Evolutionary conservation across 2,113 vertebrate genomes (phyloP).

Genomic region (Thalassarche chlororhynchos): DNA sequence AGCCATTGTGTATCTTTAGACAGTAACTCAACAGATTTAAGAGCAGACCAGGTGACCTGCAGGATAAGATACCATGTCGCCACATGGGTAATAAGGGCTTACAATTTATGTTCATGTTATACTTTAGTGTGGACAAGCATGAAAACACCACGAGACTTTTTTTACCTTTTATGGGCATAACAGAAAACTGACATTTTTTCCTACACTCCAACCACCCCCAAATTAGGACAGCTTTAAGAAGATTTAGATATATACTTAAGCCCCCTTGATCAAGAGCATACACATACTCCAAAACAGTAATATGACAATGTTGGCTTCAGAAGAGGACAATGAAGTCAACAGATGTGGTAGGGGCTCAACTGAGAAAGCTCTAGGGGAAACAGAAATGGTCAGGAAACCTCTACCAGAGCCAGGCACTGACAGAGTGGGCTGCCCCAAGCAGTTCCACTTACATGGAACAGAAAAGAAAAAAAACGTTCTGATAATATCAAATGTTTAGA

Average conservation of each 20-base stretch:
- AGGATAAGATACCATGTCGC: neutral
- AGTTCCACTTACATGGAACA: neutral
- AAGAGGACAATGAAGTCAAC: neutral
- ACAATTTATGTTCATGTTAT: neutral
- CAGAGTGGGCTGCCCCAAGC: neutral
- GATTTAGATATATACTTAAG: neutral
- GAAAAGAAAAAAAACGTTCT: neutral
- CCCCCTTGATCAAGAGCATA: neutral
- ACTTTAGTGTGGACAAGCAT: neutral
- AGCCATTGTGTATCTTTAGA: neutral
- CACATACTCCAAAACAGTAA: neutral
- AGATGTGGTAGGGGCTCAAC: neutral
- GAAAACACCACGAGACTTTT: neutral
- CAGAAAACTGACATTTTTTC: neutral
- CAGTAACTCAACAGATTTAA: neutral
- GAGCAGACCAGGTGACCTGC: neutral
- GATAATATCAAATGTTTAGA: neutral
- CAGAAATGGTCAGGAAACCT: neutral
- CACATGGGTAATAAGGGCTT: neutral
- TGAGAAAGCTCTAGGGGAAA: neutral
- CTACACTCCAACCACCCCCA: neutral
- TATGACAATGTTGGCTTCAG: neutral
- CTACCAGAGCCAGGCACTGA: neutral
- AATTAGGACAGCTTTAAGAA: neutral
- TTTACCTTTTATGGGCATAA: neutral